These are phyloP conservation scores for Ennomos fuscantarius DNA, from an alignment of 2,888 invertebrate genomes.

Conservation along the genomic window DNA sequence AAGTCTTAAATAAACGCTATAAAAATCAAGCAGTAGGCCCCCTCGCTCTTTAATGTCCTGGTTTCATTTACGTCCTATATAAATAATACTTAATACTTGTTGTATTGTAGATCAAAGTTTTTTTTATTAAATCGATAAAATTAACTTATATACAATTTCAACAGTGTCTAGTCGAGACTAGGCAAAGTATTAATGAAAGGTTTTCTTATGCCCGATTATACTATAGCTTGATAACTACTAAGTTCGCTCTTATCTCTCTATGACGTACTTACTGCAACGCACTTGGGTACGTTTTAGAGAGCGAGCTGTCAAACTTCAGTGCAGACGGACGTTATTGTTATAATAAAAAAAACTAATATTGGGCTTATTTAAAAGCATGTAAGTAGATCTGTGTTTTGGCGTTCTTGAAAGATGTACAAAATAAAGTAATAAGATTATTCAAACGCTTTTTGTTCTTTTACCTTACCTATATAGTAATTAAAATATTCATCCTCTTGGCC, in stretches of 20 bases:
- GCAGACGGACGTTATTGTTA: background rate
- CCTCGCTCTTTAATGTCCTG: conserved; percentile 1
- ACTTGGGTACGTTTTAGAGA: too few relatives aligned
- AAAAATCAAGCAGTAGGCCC: too few relatives aligned
- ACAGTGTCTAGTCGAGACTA: conserved; percentile 16
- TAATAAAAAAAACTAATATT: conserved; percentile 24
- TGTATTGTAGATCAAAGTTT: background rate
- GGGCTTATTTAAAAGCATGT: conserved; percentile 39
- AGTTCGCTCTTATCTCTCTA: too few relatives aligned
- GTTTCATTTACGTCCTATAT: conserved; percentile 16
- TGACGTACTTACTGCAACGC: too few relatives aligned
- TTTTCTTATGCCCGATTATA: too few relatives aligned
- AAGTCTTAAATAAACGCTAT: too few relatives aligned
- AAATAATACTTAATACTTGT: background rate
- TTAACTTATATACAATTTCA: conserved; percentile 11
- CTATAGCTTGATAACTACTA: too few relatives aligned
- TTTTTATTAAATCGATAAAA: conserved; percentile 3
- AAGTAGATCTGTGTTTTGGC: conserved; percentile 67
- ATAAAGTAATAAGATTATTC: conserved; percentile 55
- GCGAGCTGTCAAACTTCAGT: too few relatives aligned
- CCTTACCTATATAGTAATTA: background rate
- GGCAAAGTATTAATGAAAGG: conserved; percentile 14
- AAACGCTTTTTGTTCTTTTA: conserved; percentile 33
- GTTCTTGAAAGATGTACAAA: conserved; percentile 72
- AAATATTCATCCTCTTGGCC: too few relatives aligned